phyloP scores from a whole-genome alignment of 2,888 invertebrate species.

The Creontiades dilutus region DNA sequence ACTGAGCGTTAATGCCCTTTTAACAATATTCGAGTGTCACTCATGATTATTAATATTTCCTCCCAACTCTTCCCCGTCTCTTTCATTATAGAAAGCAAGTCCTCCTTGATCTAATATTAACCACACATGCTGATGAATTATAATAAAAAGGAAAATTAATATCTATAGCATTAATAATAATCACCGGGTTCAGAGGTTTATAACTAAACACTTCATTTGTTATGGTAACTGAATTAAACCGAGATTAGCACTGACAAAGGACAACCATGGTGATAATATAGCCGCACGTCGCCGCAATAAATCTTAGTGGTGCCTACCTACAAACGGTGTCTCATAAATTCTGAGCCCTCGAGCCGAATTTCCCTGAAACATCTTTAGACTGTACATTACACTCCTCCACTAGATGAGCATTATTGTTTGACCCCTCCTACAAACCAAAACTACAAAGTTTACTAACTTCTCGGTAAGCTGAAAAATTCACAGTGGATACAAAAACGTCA shows the following conservation, averaged over 20 bases:
- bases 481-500: too few relatives aligned
- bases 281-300: neutral
- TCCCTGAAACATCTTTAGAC: neutral
- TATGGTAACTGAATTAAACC: conserved; percentile 13
- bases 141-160: neutral
- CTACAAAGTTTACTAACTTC: too few relatives aligned
- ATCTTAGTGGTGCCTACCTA: neutral
- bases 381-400: neutral
- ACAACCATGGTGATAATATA: neutral
- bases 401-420: too few relatives aligned
- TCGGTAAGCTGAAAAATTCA: too few relatives aligned
- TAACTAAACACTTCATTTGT: neutral
- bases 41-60: conserved; percentile 39
- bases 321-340: neutral
- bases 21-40: conserved; percentile 29
- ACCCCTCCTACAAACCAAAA: too few relatives aligned
- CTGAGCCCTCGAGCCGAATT: neutral
- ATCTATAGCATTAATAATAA: neutral
- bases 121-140: neutral
- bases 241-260: conserved; percentile 11
- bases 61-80: neutral
- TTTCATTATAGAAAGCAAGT: neutral
- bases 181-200: neutral
- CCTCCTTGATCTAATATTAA: conserved; percentile 20
- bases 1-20: conserved; percentile 2